Conservation (phyloP, 37 sponge, comb jelly and placozoan species). For the Cladorhizidae sp. region DNA sequence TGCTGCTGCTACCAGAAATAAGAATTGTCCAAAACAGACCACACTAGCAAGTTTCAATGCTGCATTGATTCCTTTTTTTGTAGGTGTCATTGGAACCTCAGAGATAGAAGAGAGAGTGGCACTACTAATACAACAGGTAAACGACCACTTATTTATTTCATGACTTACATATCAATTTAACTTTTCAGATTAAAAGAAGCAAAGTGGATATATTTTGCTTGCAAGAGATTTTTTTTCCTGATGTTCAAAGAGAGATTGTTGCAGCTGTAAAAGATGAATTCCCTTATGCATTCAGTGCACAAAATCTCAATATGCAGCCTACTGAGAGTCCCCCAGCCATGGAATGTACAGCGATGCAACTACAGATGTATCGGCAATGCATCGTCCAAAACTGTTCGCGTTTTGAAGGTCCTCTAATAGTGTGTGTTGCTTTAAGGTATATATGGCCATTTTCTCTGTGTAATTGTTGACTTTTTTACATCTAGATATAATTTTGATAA, state of each 20-base stretch:
- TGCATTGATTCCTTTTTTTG: not conserved
- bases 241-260: conserved; percentile 6
- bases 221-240: conserved; percentile 11
- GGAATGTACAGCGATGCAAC: not conserved
- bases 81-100: not conserved
- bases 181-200: conserved; percentile 10
- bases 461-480: not conserved
- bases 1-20: no score
- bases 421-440: no score
- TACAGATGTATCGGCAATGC: not conserved
- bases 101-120: conserved; percentile 5
- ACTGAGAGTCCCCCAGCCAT: not conserved
- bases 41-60: conserved; percentile 31
- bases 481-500: not conserved
- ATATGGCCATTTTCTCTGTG: no score
- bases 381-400: not conserved
- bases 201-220: conserved; percentile 25
- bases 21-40: not conserved
- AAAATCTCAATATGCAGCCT: not conserved
- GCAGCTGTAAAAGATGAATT: not conserved
- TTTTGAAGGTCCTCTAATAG: not conserved
- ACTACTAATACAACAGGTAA: conserved; percentile 16
- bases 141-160: not conserved
- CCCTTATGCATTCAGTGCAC: conserved; percentile 15
- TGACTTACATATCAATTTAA: not conserved